These are phyloP conservation scores for Calonectris borealis DNA, from an alignment of 2,113 vertebrate genomes.

Conservation along the genomic window DNA sequence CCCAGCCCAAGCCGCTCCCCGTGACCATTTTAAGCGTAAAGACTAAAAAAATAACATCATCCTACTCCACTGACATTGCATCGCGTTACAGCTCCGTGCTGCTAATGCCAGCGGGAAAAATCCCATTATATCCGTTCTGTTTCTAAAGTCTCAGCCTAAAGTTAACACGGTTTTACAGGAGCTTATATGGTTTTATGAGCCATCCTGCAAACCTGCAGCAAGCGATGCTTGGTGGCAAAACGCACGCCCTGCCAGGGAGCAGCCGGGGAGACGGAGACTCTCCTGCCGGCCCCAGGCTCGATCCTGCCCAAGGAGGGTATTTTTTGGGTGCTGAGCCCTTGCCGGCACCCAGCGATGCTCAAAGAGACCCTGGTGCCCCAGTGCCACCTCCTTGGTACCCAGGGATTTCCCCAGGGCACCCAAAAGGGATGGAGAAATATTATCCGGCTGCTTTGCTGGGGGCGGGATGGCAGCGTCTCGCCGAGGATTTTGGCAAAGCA, in stretches of 20 bases:
- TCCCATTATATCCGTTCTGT: neutral
- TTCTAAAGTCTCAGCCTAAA: neutral
- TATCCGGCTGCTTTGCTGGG: neutral
- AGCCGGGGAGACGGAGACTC: neutral
- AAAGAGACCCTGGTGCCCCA: neutral
- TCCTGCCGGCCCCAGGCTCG: accelerated
- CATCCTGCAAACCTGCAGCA: neutral
- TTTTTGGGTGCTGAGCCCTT: neutral
- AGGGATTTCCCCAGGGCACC: neutral
- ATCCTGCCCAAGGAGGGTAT: neutral
- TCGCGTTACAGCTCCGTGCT: neutral
- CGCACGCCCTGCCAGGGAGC: neutral
- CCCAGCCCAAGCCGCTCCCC: neutral
- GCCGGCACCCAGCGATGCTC: neutral
- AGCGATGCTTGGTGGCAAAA: neutral
- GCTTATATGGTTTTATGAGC: neutral
- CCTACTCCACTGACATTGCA: neutral
- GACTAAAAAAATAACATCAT: neutral
- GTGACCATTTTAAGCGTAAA: neutral
- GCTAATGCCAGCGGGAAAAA: neutral
- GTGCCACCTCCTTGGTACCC: neutral
- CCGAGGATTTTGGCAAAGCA: neutral
- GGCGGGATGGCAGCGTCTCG: neutral
- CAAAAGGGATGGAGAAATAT: neutral
- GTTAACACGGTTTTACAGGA: neutral